Base-by-base conservation (phyloP, 1,140 invertebrate genomes). In the Hermetia illucens region DNA sequence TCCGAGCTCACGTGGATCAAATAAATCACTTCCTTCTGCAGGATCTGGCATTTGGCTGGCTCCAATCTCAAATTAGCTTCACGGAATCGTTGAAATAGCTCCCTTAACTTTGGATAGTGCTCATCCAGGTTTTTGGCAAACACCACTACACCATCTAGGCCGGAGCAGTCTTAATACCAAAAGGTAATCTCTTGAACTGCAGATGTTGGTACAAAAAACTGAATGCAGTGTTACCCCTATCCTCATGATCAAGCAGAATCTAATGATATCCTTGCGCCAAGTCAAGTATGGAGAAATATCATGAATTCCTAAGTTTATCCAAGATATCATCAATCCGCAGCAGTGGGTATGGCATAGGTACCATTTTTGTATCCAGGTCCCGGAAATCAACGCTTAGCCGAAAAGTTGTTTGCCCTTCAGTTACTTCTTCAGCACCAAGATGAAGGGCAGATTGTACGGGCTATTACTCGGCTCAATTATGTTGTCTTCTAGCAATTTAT, bases 241-340 rank as follows among this genome's bases (percentile, higher is more conserved):
- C 51, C 4, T 46, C 39, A 31, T 44, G 24, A 5, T 52, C 47
- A 9, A 69, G 45, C 38, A 36, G 20, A 13, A 72, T 52, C 48
- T 74, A 66, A 52, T 62, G 63, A 46, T 63, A 72, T 1, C n/a
- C n/a, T n/a, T n/a, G n/a, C n/a, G n/a, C n/a, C n/a, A n/a, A n/a
- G n/a, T n/a, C n/a, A n/a, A n/a, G 69, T 67, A 20, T 55, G 9
- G 60, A 55, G 45, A 70, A 70, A 44, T 60, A 66, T 21, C 54
- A 54, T 12, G 50, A 44, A 18, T 58, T 57, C 6, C 50, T 50
- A 31, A 71, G 18, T 61, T 54, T 12, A 72, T n/a, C n/a, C n/a
- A n/a, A n/a, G n/a, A n/a, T n/a, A n/a, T n/a, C n/a, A n/a, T n/a
- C n/a, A n/a, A n/a, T 68, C 27, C 53, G 49, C 2, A 69, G 70